Percentiles rank a stretch among this genome's conserved stretches.
Conservation (phyloP, 1,140 invertebrate genomes). For the Sinonovacula constricta region DNA sequence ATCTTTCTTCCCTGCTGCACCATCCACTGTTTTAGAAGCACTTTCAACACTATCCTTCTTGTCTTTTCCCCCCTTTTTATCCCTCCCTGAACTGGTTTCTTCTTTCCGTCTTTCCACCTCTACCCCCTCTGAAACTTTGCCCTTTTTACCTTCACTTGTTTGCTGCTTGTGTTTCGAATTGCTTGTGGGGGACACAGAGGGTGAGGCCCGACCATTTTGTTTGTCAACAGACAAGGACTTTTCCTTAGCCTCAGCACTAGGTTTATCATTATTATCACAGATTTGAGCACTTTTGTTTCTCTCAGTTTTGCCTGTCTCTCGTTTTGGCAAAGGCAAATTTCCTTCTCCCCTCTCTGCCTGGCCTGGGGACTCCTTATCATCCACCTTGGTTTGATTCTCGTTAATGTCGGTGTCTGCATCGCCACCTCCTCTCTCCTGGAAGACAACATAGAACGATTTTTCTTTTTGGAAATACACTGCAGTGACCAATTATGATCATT, state of each 20-base stretch:
- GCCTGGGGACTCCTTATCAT: too few relatives aligned
- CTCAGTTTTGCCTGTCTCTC: too few relatives aligned
- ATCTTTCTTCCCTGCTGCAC: background rate
- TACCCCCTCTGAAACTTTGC: background rate
- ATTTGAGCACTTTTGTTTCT: constrained; percentile 27
- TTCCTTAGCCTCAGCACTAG: constrained; percentile 1
- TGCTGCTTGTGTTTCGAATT: background rate
- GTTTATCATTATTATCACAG: constrained; percentile 11
- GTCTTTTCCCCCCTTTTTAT: background rate
- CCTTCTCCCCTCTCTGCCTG: too few relatives aligned
- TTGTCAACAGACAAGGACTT: constrained; percentile 3
- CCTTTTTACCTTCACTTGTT: background rate
- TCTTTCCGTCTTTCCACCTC: background rate
- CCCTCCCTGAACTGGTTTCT: background rate
- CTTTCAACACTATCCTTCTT: background rate
- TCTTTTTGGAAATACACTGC: background rate
- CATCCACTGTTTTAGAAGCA: too few relatives aligned
- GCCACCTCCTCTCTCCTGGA: background rate
- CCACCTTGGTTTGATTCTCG: background rate
- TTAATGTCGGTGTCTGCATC: background rate
- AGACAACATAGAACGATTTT: too few relatives aligned
- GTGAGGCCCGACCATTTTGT: background rate
- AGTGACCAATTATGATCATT: background rate
- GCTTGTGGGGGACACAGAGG: background rate
- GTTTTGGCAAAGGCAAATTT: too few relatives aligned